Evolutionary conservation across 2,888 invertebrate species (phyloP), one percentile per base, ranked within the genome.

Genomic region (Ornithoptera priamus): DNA sequence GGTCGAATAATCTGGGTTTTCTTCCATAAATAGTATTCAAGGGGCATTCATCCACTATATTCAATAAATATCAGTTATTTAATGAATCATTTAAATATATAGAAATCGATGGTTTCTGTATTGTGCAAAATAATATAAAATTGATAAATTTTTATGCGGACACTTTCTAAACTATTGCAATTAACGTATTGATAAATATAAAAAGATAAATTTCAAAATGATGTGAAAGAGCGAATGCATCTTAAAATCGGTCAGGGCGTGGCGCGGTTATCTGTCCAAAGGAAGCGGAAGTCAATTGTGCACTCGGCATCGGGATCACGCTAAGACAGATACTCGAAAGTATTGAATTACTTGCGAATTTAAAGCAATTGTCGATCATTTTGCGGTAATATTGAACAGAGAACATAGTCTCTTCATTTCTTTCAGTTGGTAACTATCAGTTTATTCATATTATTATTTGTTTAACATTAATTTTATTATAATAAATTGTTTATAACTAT

Each of bases 241-340:
- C 73, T 67, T 72, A 74, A 73, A 75, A 78, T 77, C 75, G 73
- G 77, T 76, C 77, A 79, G 84, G 87, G 92, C 85, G 89, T 85
- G 87, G 83, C 78, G 71, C 78, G 66, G 82, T 84, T 90, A 88
- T 90, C 89, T 89, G 79, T 80, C 72, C 77, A 78, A 79, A 83
- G 89, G 90, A 90, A 92, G 79, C 92, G 92, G 90, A 92, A 87
- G 81, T 88, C 86, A 81, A 89, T 90, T 91, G 90, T 90, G 75
- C 75, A 74, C 75, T 72, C 77, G 74, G 79, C 79, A 82, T 80
- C 80, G 75, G 83, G 81, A 81, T 82, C 79, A 78, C 76, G 80
- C 76, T 74, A 78, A 83, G 78, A 71, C 74, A 74, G 76, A 77
- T 75, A 77, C 73, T 73, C 79, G 77, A 81, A 85, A 84, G 85